phyloP scores from a whole-genome alignment of 1,140 invertebrate species.

The Zaprionus camerounensis region DNA sequence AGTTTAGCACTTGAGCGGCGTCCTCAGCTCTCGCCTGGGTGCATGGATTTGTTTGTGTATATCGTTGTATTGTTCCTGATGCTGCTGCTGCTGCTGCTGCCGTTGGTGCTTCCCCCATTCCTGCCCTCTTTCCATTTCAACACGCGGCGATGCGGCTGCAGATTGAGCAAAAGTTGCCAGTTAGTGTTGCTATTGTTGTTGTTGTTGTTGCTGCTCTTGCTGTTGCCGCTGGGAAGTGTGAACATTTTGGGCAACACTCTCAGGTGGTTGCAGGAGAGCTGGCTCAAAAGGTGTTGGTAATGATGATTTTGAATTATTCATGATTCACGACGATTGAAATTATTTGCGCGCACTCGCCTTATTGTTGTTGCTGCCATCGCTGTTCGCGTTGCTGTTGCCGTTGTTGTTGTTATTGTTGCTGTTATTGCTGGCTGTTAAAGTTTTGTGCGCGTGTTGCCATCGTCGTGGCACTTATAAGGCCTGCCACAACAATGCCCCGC shows the following conservation, averaged over 20 bases:
- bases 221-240: constrained; percentile 76
- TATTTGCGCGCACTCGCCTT: constrained; percentile 67
- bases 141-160: constrained; percentile 72
- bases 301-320: constrained; percentile 83
- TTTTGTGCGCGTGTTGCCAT: constrained; percentile 65
- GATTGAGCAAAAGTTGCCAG: constrained; percentile 79
- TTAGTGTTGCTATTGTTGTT: constrained; percentile 28
- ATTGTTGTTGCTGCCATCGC: constrained; percentile 22
- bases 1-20: constrained; percentile 81
- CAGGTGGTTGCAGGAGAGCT: constrained; percentile 60
- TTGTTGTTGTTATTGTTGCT: constrained; percentile 34
- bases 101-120: constrained; percentile 14
- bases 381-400: constrained; percentile 5
- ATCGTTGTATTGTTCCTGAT: constrained; percentile 47
- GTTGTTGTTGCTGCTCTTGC: constrained; percentile 27
- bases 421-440: constrained; percentile 65
- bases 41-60: constrained; percentile 51
- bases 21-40: constrained; percentile 47
- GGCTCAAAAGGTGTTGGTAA: constrained; percentile 81
- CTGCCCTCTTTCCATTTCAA: constrained; percentile 60
- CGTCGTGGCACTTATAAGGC: constrained; percentile 78
- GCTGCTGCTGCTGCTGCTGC: constrained; percentile 1
- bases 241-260: constrained; percentile 82
- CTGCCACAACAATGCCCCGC: constrained; percentile 64
- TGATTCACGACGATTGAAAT: constrained; percentile 83